Evolutionary conservation across 2,888 invertebrate species (phyloP).

Genomic region (Eucriotettix oculatus): DNA sequence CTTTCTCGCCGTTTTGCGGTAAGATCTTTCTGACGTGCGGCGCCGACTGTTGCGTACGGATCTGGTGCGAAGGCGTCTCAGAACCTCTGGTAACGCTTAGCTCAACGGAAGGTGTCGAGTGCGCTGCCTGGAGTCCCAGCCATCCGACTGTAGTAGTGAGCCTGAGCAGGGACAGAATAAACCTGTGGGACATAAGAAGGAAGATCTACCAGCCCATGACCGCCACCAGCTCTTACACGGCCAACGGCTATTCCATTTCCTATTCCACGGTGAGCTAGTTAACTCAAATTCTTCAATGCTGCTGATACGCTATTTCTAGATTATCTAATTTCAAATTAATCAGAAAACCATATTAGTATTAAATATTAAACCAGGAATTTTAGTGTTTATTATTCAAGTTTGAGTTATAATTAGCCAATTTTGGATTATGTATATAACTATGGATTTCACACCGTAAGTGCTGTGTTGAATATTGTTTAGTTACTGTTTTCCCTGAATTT

Average conservation of each 20-base stretch:
- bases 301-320: no score
- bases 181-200: constrained; percentile 62
- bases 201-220: constrained; percentile 52
- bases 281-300: no score
- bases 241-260: not conserved
- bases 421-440: no score
- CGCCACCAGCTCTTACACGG: constrained; percentile 27
- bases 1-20: constrained; percentile 48
- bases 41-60: constrained; percentile 55
- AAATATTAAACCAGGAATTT: no score
- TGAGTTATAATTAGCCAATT: no score
- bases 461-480: no score
- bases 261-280: constrained; percentile 39
- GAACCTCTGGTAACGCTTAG: constrained; percentile 40
- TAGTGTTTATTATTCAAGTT: no score
- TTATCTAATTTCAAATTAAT: no score
- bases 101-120: constrained; percentile 24
- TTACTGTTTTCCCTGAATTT: no score
- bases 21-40: constrained; percentile 57
- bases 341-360: no score
- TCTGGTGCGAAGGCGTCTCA: constrained; percentile 56
- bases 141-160: constrained; percentile 59
- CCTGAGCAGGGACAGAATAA: constrained; percentile 45
- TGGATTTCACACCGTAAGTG: no score
- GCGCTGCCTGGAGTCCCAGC: constrained; percentile 53